These are phyloP conservation scores for Caenorhabditis inopinata DNA, from an alignment of 1,140 invertebrate species.

Conservation along the genomic window DNA sequence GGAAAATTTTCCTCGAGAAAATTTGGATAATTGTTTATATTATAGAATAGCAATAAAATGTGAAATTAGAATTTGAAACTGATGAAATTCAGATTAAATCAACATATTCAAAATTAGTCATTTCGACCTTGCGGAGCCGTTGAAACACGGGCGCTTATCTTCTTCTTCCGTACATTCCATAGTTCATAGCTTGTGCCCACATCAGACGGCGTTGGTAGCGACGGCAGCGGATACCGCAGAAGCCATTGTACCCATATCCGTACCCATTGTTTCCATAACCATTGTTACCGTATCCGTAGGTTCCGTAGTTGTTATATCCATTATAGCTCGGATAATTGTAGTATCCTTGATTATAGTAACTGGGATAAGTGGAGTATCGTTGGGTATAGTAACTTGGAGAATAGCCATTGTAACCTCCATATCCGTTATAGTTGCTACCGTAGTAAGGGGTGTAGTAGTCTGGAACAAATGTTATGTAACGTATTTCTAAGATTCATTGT, in stretches of 20 bases:
- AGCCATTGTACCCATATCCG: not conserved
- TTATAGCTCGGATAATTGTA: not conserved
- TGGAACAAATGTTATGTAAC: not conserved
- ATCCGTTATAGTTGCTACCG: not conserved
- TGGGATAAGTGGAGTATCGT: not conserved
- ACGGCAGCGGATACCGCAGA: constrained; percentile 18
- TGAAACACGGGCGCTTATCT: no score
- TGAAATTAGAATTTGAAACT: no score
- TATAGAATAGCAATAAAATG: no score
- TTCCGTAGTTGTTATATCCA: not conserved
- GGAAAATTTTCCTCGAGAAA: no score
- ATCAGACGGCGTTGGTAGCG: not conserved
- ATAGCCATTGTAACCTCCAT: not conserved
- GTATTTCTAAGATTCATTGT: no score
- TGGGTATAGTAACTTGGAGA: not conserved
- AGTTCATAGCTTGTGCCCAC: not conserved
- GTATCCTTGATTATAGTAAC: constrained; percentile 12
- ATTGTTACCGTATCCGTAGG: not conserved
- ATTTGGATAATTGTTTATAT: no score
- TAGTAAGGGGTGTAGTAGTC: constrained; percentile 7
- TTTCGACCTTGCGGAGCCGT: no score
- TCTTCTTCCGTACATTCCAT: constrained; percentile 19
- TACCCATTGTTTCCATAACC: no score
- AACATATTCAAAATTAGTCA: not conserved
- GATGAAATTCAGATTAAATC: not conserved